These are phyloP conservation scores for Sandelia bainsii DNA, from an alignment of 2,797 vertebrate genomes.

Conservation along the genomic window DNA sequence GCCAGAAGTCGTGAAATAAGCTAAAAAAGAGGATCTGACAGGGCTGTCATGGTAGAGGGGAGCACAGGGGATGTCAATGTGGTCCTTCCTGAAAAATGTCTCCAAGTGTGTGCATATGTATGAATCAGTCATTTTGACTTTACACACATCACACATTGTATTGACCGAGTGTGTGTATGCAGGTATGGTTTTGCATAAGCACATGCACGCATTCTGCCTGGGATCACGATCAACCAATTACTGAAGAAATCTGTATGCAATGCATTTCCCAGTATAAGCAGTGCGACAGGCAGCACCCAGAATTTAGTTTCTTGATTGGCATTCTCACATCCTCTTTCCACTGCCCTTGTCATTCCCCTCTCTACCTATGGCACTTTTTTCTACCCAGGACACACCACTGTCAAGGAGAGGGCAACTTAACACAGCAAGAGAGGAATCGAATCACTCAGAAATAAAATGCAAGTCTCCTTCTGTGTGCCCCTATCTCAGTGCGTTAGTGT, in stretches of 20 bases:
- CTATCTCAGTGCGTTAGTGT: constrained; percentile 28
- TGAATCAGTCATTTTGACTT: constrained; percentile 39
- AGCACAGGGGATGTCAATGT: constrained; percentile 9
- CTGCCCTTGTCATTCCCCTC: constrained; percentile 62
- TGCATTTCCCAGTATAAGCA: constrained; percentile 37
- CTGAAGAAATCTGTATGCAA: constrained; percentile 67
- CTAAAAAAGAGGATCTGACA: constrained; percentile 36
- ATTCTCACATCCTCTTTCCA: constrained; percentile 54
- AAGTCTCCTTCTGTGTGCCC: constrained; percentile 35
- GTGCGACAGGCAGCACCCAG: constrained; percentile 45
- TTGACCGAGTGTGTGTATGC: constrained; percentile 20
- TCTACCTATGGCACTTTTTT: constrained; percentile 48
- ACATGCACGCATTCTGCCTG: constrained; percentile 65
- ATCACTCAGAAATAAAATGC: constrained; percentile 62
- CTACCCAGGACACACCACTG: constrained; percentile 30
- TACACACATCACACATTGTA: constrained; percentile 24
- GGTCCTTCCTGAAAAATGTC: constrained; percentile 11
- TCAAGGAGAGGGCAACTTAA: constrained; percentile 60
- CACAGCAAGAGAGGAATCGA: constrained; percentile 43
- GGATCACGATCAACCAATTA: constrained; percentile 72
- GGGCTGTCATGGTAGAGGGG: constrained; percentile 27
- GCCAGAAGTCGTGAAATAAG: constrained; percentile 24
- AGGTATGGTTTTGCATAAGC: constrained; percentile 68
- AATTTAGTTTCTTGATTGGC: constrained; percentile 73
- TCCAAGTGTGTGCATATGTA: constrained; percentile 36